Evolutionary conservation across 2,888 invertebrate genomes (phyloP).

Genomic region (Microctonus hyperodae): DNA sequence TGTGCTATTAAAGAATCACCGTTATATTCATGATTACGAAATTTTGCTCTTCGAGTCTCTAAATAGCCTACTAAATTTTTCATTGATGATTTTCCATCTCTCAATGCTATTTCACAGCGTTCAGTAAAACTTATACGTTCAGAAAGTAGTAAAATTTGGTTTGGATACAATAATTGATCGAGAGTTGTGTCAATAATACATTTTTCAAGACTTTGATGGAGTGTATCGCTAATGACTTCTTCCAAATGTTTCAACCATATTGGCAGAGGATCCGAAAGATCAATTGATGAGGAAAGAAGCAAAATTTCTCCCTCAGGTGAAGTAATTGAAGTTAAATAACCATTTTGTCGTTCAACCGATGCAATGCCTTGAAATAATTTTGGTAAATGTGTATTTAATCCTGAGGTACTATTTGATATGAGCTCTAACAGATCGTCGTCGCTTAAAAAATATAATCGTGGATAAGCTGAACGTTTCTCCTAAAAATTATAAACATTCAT

Average conservation of each 20-base stretch:
- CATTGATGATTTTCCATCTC: conserved; percentile 50
- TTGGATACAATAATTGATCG: conserved; percentile 54
- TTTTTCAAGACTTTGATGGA: conserved; percentile 52
- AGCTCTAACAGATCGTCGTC: conserved; percentile 98
- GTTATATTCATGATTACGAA: conserved; percentile 65
- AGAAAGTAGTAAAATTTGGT: conserved; percentile 54
- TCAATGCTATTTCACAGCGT: conserved; percentile 54
- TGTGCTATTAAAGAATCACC: conserved; percentile 72
- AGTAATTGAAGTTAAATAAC: conserved; percentile 68
- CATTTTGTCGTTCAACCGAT: conserved; percentile 73
- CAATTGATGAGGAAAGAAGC: conserved; percentile 63
- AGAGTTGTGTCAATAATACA: conserved; percentile 52
- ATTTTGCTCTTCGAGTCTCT: conserved; percentile 66
- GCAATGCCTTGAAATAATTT: conserved; percentile 94
- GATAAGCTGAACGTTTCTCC: conserved; percentile 94
- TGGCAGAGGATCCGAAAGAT: conserved; percentile 62
- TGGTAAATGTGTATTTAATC: conserved; percentile 89
- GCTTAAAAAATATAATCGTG: conserved; percentile 95
- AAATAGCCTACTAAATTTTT: conserved; percentile 65
- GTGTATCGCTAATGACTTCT: conserved; percentile 76
- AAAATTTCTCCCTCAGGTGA: conserved; percentile 72
- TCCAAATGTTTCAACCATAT: conserved; percentile 83
- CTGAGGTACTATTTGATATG: conserved; percentile 65
- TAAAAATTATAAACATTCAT: not conserved
- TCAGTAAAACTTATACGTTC: conserved; percentile 57